Conservation (phyloP, 2,888 invertebrate species). For the Gibbula magus region DNA sequence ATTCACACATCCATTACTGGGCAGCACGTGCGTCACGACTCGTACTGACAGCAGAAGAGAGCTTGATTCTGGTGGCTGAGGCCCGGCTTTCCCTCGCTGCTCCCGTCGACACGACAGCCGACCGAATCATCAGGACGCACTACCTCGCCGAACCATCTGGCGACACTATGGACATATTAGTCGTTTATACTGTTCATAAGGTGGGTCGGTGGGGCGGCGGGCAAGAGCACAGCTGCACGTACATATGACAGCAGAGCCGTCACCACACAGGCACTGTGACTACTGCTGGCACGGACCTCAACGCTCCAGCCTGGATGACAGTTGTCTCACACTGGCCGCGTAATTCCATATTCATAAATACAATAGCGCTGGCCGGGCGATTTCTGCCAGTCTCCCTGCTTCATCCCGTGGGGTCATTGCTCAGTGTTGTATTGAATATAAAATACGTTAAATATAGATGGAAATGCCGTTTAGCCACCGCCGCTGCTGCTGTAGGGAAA, state of each 20-base stretch:
- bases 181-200: too few relatives aligned
- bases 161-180: not conserved
- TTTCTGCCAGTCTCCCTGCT: not conserved
- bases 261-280: not conserved
- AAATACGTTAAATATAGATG: constrained; percentile 13
- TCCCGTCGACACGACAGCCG: too few relatives aligned
- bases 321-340: not conserved
- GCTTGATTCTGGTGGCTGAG: too few relatives aligned
- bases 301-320: not conserved
- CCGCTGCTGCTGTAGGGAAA: too few relatives aligned
- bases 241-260: not conserved
- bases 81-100: too few relatives aligned
- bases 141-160: not conserved
- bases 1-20: too few relatives aligned
- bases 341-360: constrained; percentile 7
- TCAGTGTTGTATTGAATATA: not conserved
- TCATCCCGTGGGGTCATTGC: not conserved
- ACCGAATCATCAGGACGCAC: not conserved
- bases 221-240: not conserved
- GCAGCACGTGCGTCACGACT: too few relatives aligned
- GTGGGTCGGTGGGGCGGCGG: not conserved
- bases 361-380: not conserved
- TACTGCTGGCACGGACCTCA: not conserved
- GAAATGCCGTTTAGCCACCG: not conserved
- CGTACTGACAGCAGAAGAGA: too few relatives aligned